Percentiles rank a stretch among this genome's conserved stretches.
Conservation (phyloP, 2,113 vertebrate genomes). For the Nyctibius bracteatus region DNA sequence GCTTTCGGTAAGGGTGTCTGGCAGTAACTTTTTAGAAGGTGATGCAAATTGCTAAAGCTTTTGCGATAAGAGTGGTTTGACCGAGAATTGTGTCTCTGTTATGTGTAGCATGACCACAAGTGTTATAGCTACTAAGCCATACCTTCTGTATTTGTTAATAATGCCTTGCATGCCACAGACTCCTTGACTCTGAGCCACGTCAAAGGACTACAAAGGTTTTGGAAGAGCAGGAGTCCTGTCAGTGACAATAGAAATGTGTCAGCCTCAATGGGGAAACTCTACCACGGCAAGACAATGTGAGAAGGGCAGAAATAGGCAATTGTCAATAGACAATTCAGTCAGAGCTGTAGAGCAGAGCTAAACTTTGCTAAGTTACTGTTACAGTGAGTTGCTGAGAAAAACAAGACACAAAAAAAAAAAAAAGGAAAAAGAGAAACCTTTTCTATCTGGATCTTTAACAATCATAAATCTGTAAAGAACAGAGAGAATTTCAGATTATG, state of each 20-base stretch:
- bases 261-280: neutral
- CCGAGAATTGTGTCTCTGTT: neutral
- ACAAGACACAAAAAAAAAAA: neutral
- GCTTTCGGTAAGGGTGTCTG: neutral
- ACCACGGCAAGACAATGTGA: neutral
- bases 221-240: neutral
- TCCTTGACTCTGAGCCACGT: neutral
- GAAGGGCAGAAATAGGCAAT: neutral
- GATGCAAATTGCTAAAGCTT: neutral
- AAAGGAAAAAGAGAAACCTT: neutral
- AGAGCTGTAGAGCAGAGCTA: neutral
- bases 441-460: neutral
- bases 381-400: neutral
- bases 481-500: constrained; percentile 17
- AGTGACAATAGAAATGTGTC: neutral
- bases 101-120: neutral
- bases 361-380: neutral
- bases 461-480: neutral
- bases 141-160: neutral
- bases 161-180: neutral
- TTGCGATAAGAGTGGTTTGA: neutral
- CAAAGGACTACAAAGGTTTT: neutral
- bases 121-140: neutral
- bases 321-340: neutral
- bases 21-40: neutral